These are phyloP conservation scores for Mylabris phalerata DNA, from an alignment of 1,140 invertebrate species.

Conservation along the genomic window DNA sequence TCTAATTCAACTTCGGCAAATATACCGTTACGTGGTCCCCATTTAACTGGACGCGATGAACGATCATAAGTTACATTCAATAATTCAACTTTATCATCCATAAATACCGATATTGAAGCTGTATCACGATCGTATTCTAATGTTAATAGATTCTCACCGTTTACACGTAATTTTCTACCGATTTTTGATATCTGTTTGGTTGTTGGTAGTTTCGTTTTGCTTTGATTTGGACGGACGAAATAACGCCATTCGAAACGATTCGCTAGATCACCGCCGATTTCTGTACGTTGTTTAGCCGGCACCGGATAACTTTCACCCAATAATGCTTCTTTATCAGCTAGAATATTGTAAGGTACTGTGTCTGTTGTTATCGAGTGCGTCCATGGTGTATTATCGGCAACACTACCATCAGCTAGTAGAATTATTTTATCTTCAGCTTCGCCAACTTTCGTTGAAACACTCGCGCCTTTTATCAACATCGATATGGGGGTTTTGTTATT, in stretches of 20 bases:
- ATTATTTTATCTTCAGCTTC: constrained; percentile 74
- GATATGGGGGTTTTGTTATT: constrained; percentile 75
- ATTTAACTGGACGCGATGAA: constrained; percentile 82
- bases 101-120: constrained; percentile 82
- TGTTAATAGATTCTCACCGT: constrained; percentile 85
- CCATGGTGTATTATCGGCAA: constrained; percentile 73
- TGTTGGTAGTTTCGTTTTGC: constrained; percentile 50
- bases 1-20: constrained; percentile 84
- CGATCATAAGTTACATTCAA: constrained; percentile 89
- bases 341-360: constrained; percentile 74
- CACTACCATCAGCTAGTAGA: constrained; percentile 74
- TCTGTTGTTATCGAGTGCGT: constrained; percentile 76
- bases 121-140: constrained; percentile 88
- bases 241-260: constrained; percentile 95
- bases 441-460: constrained; percentile 71
- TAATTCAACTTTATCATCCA: constrained; percentile 81
- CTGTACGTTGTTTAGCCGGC: constrained; percentile 80
- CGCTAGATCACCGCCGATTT: constrained; percentile 81
- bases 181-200: constrained; percentile 61
- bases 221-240: constrained; percentile 62
- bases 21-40: constrained; percentile 77
- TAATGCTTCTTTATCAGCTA: constrained; percentile 75
- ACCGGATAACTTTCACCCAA: constrained; percentile 84
- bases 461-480: constrained; percentile 80
- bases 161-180: constrained; percentile 75